A percentile compares a stretch with the other conserved stretches of the same genome.
These are phyloP conservation scores for Dendrolimus punctatus DNA, from an alignment of 1,140 invertebrate genomes.

Conservation along the genomic window DNA sequence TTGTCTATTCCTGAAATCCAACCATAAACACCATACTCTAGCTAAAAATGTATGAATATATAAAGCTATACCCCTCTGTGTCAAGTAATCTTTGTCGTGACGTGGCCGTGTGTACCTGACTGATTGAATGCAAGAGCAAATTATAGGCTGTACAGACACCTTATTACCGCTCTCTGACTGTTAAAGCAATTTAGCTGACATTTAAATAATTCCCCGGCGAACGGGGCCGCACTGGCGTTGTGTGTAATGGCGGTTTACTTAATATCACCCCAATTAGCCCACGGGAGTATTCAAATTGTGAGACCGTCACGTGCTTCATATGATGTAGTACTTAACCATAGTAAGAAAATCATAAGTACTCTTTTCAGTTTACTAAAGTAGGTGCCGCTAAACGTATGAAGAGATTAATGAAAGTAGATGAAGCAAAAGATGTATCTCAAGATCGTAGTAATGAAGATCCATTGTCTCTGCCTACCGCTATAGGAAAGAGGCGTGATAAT, in stretches of 20 bases:
- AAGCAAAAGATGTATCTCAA: no score
- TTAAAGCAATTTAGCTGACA: constrained; percentile 68
- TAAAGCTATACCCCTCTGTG: constrained; percentile 3
- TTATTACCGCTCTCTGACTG: constrained; percentile 64
- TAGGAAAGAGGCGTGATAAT: no score
- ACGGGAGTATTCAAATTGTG: constrained; percentile 11
- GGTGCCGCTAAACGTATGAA: no score
- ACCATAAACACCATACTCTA: no score
- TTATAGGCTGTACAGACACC: constrained; percentile 61
- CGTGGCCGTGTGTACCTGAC: constrained; percentile 35
- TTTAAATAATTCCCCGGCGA: constrained; percentile 64
- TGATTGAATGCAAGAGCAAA: constrained; percentile 65
- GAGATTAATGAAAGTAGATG: no score
- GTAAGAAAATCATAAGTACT: background rate
- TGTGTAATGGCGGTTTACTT: constrained; percentile 50
- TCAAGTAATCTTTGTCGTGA: constrained; percentile 32
- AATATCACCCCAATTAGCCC: constrained; percentile 38
- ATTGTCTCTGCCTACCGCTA: no score
- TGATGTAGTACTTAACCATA: background rate
- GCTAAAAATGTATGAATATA: background rate
- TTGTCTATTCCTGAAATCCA: no score
- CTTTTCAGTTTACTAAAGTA: no score
- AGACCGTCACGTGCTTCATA: constrained; percentile 19
- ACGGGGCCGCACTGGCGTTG: constrained; percentile 26
- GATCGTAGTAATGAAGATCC: no score